Base-by-base conservation (phyloP, 2,797 vertebrate genomes). In the Pipistrellus pygmaeus region DNA sequence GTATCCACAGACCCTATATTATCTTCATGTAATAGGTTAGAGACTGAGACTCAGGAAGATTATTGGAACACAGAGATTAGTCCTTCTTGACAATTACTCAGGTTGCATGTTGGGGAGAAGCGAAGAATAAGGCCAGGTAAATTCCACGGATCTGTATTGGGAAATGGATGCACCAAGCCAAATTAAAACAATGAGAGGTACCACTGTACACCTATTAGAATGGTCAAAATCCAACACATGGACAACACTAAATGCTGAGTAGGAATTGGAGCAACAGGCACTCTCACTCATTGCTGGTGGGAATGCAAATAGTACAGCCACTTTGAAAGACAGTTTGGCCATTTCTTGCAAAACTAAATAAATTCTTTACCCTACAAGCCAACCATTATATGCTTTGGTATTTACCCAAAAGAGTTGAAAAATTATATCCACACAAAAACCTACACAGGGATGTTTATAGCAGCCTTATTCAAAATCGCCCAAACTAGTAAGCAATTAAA, bases 1-100 rank as follows among this genome's bases (percentile, higher is more conserved):
- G 44, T 12, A 6, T 48, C 84, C 11, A 2, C 0, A 8, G 62
- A 53, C 10, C 2, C 1, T 3, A 4, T 1, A 14, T 0, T 32
- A 9, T 3, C 44, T 21, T 84, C 13, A 3, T 48, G 13, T 38
- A 38, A 53, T 5, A 21, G 11, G 5, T 66, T 3, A 68, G 53
- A 81, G 18, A 25, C 30, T 0, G 12, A 8, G 15, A 32, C 41
- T 88, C 81, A 18, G 71, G 30, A n/a, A 72, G 41, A 68, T 12
- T 0, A 5, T 71, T 0, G 46, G 46, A 10, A 48, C 13, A 55
- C 21, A n/a, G 25, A 48, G 53, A 46, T 6, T 3, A 9, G 18
- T 53, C 44, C 66, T 60, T 73, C 20, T 0, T 14, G 25, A 32
- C n/a, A 78, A 64, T 25, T 9, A 38, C 62, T 48, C 38, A 46